These are phyloP conservation scores for Melanotaenia maccullochi DNA, from an alignment of 2,797 vertebrate species.

Conservation along the genomic window DNA sequence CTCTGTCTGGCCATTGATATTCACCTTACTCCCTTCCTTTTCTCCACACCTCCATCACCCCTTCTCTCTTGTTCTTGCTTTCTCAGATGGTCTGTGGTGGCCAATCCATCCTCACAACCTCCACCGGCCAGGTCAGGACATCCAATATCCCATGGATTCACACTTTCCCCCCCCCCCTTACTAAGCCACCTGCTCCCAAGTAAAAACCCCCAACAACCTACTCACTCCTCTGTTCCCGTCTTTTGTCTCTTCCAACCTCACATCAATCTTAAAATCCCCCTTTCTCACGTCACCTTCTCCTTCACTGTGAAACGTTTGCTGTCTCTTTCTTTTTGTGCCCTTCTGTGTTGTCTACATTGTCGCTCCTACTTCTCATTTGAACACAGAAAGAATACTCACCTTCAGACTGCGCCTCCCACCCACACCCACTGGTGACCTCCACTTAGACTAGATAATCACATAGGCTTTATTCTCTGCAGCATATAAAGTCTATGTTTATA, in stretches of 20 bases:
- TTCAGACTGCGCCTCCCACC: conserved; percentile 48
- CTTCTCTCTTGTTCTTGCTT: conserved; percentile 68
- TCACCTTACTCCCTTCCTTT: conserved; percentile 79
- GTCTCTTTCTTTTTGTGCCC: conserved; percentile 41
- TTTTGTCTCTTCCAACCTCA: conserved; percentile 48
- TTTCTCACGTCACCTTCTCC: conserved; percentile 46
- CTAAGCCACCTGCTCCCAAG: conserved; percentile 51
- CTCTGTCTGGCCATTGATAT: conserved; percentile 84
- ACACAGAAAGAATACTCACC: conserved; percentile 59
- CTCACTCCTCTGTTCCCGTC: conserved; percentile 41
- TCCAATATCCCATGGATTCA: conserved; percentile 84
- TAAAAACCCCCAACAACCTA: conserved; percentile 39
- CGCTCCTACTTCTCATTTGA: conserved; percentile 51
- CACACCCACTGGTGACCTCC: conserved; percentile 57
- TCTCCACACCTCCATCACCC: conserved; percentile 74
- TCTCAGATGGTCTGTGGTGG: conserved; percentile 78
- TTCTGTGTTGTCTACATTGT: conserved; percentile 35
- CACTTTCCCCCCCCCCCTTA: conserved; percentile 61
- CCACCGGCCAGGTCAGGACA: conserved; percentile 82
- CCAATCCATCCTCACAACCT: conserved; percentile 85
- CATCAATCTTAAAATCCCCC: conserved; percentile 50
- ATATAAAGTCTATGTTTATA: conserved; percentile 5
- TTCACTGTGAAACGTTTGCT: conserved; percentile 31
- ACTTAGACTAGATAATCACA: conserved; percentile 46
- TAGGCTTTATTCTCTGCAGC: conserved; percentile 13